Base-by-base conservation (phyloP, 2,113 vertebrate genomes). In the Cyanoliseus patagonus region DNA sequence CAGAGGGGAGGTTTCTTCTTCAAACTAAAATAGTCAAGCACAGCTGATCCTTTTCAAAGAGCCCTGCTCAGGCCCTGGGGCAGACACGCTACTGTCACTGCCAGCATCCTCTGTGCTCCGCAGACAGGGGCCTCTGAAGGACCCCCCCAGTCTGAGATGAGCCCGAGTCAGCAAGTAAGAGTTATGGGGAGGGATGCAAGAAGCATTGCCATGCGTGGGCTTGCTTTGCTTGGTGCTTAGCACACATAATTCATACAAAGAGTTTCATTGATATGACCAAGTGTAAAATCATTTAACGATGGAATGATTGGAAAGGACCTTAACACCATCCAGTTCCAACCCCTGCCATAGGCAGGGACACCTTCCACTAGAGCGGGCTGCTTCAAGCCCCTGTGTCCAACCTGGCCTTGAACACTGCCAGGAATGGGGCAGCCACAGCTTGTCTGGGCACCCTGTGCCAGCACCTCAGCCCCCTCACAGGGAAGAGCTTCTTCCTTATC, bases 41-140 rank as follows among this genome's bases (percentile, higher is more conserved):
- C 64, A 78, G 76, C 86, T 81, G 86, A 81, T 92, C 24, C 37
- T 67, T 70, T 74, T 57, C 30, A 25, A 23, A 59, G 57, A 17
- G 30, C 31, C 17, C 90, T n/a, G 39, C 81, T 93, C 39, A 20
- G 37, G 49, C 49, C 37, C 16, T 28, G 33, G 35, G 39, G 39
- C 79, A 49, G 9, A 6, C 2, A 41, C 0, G 1, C 27, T 28
- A 2, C 42, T 67, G 61, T 46, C 61, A 12, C 59, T 6, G 0
- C 3, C 2, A 24, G 47, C 33, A 18, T 70, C 44, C 46, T 47
- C 49, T 41, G 55, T 61, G 51, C 30, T 41, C 7, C 47, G 3
- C 18, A 64, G 64, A 15, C 17, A 10, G 1, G 2, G 4, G 37
- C 28, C 19, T 69, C 69, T 68, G 47, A 46, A 46, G 47, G 59